Base-by-base conservation (phyloP, 2,888 invertebrate species). In the Cordylochernes scorpioides region DNA sequence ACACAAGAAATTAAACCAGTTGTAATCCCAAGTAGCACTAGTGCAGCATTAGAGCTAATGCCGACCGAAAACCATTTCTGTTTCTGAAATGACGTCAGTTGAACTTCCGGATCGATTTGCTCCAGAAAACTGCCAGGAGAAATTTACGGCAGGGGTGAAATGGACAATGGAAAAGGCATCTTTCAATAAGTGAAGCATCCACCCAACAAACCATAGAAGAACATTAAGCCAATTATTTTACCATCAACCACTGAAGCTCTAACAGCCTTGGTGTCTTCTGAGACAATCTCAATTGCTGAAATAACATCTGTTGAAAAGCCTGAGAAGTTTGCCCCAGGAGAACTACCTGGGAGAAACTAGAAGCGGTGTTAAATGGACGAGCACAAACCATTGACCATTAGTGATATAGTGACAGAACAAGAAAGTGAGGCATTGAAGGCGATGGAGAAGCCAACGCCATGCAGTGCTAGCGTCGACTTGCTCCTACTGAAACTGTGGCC, bases 261-360 rank as follows among this genome's bases (percentile, higher is more conserved):
- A 21, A 34, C 36, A 5, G 17, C 21, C 12, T 17, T 36, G 4
- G 36, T 27, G 14, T 10, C 34, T 9, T 31, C 33, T 17, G 28
- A 33, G 15, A 28, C 31, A 15, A 14, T 34, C 10, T 21, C 33
- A 31, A 18, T 36, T 4, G 29, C 31, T 15, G 27, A 36, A 31
- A 31, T 31, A 15, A 22, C 30, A n/a, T 16, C 27, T 10, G 33
- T 32, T 24, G 36, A 36, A 27, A 34, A 28, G 28, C 36, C 31
- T 8, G 36, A 30, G 2, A 21, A 31, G 15, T 34, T 40, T 30
- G 33, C 24, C 3, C 28, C 38, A 19, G 40, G 33, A 17, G 29
- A 25, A 25, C 30, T 33, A 25, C 64, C 62, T 8, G 65, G 61
- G 34, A 49, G 50, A 33, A 68, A 67, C 45, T 51, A 49, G 28